Conservation (phyloP, 2,797 vertebrate species). For the Phataginus tricuspis region DNA sequence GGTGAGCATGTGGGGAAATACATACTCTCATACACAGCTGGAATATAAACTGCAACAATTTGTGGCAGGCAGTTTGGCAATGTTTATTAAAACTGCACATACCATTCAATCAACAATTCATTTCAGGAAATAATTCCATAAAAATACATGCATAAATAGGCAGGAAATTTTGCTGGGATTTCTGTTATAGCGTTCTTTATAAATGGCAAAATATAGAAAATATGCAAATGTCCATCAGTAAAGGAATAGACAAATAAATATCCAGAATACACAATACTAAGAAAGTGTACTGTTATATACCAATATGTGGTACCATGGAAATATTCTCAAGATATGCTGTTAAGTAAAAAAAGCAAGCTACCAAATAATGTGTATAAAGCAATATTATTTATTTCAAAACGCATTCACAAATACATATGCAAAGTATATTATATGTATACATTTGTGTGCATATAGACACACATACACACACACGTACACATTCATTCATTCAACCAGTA, state of each 20-base stretch:
- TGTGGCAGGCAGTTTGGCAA: background rate
- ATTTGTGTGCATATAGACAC: background rate
- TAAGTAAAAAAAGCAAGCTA: conserved; percentile 31
- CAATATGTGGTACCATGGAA: background rate
- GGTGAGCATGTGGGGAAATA: background rate
- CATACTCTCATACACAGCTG: background rate
- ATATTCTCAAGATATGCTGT: background rate
- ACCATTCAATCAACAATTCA: background rate
- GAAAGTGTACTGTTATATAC: background rate
- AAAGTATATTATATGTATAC: background rate
- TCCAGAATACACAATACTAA: background rate
- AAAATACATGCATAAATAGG: background rate
- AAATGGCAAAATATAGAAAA: background rate
- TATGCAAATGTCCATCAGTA: background rate
- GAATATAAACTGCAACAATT: background rate
- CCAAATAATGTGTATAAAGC: conserved; percentile 34
- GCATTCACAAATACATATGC: background rate
- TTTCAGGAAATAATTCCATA: background rate
- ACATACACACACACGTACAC: background rate
- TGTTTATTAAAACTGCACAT: background rate
- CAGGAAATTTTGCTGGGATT: background rate
- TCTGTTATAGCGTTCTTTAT: background rate
- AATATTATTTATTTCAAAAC: conserved; percentile 41
- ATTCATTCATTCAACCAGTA: background rate
- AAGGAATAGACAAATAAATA: background rate